Conservation (phyloP, 2,888 invertebrate genomes). For the Drosophila rubida region DNA sequence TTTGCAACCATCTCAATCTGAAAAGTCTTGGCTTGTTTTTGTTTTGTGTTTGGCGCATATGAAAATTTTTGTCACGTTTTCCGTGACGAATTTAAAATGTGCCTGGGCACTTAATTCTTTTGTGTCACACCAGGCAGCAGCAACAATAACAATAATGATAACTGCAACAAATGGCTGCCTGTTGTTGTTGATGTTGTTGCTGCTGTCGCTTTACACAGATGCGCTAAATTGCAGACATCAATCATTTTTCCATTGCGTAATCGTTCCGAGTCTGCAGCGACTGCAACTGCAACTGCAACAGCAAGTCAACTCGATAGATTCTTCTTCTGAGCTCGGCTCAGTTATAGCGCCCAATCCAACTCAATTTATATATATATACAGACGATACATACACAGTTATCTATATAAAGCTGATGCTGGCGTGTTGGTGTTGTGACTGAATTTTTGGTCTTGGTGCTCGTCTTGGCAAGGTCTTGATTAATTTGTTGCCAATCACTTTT, state of each 20-base stretch:
- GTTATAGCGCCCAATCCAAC: slow-evolving; percentile 41
- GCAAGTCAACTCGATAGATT: slow-evolving; percentile 13
- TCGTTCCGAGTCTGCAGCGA: slow-evolving; percentile 42
- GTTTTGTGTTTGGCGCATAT: slow-evolving; percentile 57
- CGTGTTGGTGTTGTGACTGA: slow-evolving; percentile 42
- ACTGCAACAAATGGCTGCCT: slow-evolving; percentile 22
- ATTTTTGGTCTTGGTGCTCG: slow-evolving; percentile 38
- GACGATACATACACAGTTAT: background rate
- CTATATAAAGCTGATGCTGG: background rate
- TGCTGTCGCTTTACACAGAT: slow-evolving; percentile 70
- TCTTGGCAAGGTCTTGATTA: slow-evolving; percentile 76
- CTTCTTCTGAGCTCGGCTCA: slow-evolving; percentile 55
- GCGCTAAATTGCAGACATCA: slow-evolving; percentile 79
- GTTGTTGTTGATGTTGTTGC: slow-evolving; percentile 49
- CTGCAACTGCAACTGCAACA: background rate
- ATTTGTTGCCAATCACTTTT: slow-evolving; percentile 80
- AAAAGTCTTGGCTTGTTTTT: slow-evolving; percentile 40
- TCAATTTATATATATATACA: background rate
- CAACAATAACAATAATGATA: slow-evolving; percentile 27
- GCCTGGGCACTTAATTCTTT: slow-evolving; percentile 79
- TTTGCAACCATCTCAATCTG: slow-evolving; percentile 70
- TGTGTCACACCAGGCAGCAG: slow-evolving; percentile 51
- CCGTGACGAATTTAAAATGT: slow-evolving; percentile 79
- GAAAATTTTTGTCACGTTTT: slow-evolving; percentile 79
- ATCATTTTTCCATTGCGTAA: slow-evolving; percentile 76